Base-by-base conservation (phyloP, 2,888 invertebrate genomes). In the Exocentrus adspersus region DNA sequence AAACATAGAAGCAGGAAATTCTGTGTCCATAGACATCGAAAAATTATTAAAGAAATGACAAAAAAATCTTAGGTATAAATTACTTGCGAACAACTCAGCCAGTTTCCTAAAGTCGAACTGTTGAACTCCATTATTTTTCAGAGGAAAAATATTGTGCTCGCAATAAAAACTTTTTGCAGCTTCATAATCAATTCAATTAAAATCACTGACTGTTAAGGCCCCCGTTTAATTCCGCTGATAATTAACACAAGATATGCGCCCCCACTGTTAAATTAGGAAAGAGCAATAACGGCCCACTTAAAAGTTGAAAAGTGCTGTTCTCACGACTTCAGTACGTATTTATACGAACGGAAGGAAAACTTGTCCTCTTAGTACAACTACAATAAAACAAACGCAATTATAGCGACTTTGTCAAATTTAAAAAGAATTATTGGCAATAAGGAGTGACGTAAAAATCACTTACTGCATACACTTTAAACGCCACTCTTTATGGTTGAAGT, bases 351-450 rank as follows among this genome's bases (percentile, higher is more conserved):
- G 24, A 21, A 37, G 14, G 46, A 24, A 53, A 60, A n/a, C 45
- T 53, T 60, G 60, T 32, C 24, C 52, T 21, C 58, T 58, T 58
- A 58, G 43, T 58, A 17, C 21, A 41, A 60, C 52, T 53, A 20
- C 53, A 45, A 53, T 60, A 60, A 60, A 60, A 60, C 60, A 60
- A 60, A 52, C 37, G 60, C 60, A 60, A 53, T 60, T 60, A 60
- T 60, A 28, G 45, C 28, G 53, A 52, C 46, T 30, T 45, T 51
- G 43, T 59, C 59, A 51, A 59, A 59, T 59, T 46, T 19, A 51
- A 59, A 43, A 42, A 41, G 59, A 59, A 59, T 48, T 59, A 51
- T 48, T 14, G 51, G 28, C 42, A 16, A 54, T 43, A 43, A 20
- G 43, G 30, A 28, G 7, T 10, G 17, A 43, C 42, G 43, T 54